These are phyloP conservation scores for Mixornis gularis DNA, from an alignment of 2,113 vertebrate species.

Conservation along the genomic window DNA sequence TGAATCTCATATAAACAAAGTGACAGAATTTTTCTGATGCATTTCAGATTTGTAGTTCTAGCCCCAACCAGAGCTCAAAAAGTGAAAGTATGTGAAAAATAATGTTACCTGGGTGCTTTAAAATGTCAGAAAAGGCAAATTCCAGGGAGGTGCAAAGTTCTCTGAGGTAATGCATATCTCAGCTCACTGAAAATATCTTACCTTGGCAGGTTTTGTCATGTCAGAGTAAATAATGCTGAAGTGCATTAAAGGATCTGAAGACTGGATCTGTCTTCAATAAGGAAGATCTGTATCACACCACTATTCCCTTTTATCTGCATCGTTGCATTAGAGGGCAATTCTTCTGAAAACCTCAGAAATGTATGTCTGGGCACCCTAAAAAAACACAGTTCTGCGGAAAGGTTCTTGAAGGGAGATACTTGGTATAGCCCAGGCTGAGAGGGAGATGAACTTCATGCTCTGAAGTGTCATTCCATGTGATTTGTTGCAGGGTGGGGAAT, in stretches of 20 bases:
- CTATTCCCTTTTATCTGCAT: neutral
- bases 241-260: neutral
- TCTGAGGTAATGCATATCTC: neutral
- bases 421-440: neutral
- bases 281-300: neutral
- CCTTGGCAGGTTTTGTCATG: constrained; percentile 26
- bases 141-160: constrained; percentile 7
- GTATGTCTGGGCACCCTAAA: neutral
- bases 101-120: neutral
- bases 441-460: neutral
- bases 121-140: constrained; percentile 6
- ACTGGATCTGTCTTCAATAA: neutral
- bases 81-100: neutral
- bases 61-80: neutral
- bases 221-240: constrained; percentile 18
- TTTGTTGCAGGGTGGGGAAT: accelerated
- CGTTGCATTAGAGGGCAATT: neutral
- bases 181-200: neutral
- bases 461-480: neutral
- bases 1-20: neutral
- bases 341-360: neutral
- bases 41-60: neutral
- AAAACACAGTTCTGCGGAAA: neutral
- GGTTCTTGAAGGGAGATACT: neutral
- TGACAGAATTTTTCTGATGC: neutral